These are phyloP conservation scores for Luehdorfia chinensis DNA, from an alignment of 1,140 invertebrate genomes.

Conservation along the genomic window DNA sequence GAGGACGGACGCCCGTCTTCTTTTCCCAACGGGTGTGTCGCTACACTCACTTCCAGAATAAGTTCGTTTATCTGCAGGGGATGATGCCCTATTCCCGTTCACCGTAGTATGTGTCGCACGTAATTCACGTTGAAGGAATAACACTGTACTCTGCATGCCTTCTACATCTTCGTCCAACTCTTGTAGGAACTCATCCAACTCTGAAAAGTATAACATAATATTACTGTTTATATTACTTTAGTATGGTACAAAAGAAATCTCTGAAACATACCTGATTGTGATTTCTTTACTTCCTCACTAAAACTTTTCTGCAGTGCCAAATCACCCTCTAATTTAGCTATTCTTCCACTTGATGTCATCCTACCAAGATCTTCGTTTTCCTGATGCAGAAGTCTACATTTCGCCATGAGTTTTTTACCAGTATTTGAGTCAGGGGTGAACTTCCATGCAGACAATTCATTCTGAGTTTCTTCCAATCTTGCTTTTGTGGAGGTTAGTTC, in stretches of 20 bases:
- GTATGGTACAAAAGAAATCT: constrained; percentile 1
- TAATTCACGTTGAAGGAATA: constrained; percentile 95
- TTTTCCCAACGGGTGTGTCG: constrained; percentile 72
- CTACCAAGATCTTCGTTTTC: constrained; percentile 99
- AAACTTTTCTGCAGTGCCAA: constrained; percentile 96
- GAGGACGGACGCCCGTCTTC: constrained; percentile 82
- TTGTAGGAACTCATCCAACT: constrained; percentile 96
- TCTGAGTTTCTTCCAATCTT: constrained; percentile 97
- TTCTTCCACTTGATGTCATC: constrained; percentile 95
- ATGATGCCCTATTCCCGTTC: constrained; percentile 38
- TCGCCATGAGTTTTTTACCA: constrained; percentile 98
- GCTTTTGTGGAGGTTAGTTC: constrained; percentile 93
- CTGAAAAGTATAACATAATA: constrained; percentile 73
- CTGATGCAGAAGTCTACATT: constrained; percentile 96
- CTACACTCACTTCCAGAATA: constrained; percentile 73
- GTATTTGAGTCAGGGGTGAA: constrained; percentile 99
- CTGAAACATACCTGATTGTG: constrained; percentile 88
- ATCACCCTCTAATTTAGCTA: constrained; percentile 97
- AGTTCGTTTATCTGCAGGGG: constrained; percentile 64
- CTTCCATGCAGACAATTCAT: constrained; percentile 98
- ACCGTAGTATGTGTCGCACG: constrained; percentile 79
- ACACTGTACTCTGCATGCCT: constrained; percentile 98
- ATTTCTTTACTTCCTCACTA: constrained; percentile 97
- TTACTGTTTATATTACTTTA: not conserved
- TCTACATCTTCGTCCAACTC: constrained; percentile 98